Base-by-base conservation (phyloP, 1,140 invertebrate species). In the Ganaspis sp. region DNA sequence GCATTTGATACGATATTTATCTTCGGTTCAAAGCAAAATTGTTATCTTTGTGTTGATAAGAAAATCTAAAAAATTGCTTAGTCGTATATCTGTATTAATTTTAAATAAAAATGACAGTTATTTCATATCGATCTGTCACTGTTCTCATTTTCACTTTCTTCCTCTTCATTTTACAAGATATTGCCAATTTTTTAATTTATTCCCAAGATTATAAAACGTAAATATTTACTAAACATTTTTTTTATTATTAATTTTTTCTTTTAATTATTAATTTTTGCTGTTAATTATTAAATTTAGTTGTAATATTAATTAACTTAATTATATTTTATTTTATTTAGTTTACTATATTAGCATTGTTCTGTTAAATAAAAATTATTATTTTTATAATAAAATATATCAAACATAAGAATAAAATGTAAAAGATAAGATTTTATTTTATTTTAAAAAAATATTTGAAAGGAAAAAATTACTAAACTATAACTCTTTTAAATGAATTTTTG, bases 21-120 rank as follows among this genome's bases (percentile, higher is more conserved):
- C 58, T 64, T 26, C n/a, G 21, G 26, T 64, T 64, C 58, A 64
- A n/a, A 64, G 58, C 26, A 64, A 64, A 64, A 29, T 64, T 64
- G 21, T 64, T 29, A 64, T 64, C 58, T 64, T 64, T 64, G 58
- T 15, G 1, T 64, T 64, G 58, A 64, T 64, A 64, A 64, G 11
- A 64, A 64, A 64, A 26, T 64, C 58, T 64, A 64, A 64, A 64
- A 49, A 64, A 64, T 64, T 64, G 58, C 58, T 34, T 64, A 64
- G 58, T 11, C 58, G 15, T 64, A 64, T 29, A 64, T 64, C 58
- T 64, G 15, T 64, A 64, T 64, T 29, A 64, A 64, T 64, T 64
- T 29, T 21, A 64, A 64, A 64, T 64, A 64, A 64, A 64, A 64
- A 64, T 64, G 23, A 64, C 26, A 29, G 58, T 64, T 64, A 64